Evolutionary conservation across 2,797 vertebrate genomes (phyloP), one percentile per base, ranked within the genome.

Genomic region (Syngnathus acus): DNA sequence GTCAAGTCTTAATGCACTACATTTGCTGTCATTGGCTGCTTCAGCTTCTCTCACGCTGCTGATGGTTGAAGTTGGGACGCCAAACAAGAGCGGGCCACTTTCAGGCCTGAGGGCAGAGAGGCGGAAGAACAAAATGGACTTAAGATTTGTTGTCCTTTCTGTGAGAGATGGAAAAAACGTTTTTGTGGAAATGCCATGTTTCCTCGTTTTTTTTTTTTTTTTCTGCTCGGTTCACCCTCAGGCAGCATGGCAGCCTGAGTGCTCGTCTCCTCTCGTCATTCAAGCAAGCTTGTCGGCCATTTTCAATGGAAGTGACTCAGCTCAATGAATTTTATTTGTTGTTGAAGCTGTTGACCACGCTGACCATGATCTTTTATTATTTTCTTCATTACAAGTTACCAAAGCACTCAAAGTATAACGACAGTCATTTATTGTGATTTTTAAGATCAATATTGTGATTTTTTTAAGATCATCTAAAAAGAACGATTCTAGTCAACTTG

Each of bases 1-100:
- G 82, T 82, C 77, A 76, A 53, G 59, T 65, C 73, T 61, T 86
- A 85, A 85, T 87, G 83, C 78, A 77, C 76, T 67, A 64, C 40
- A 71, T 72, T 67, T 74, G 72, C 74, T 78, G 63, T 62, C 58
- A 72, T 77, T 80, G 78, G 81, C 70, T 67, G 4, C 53, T 69
- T 77, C 38, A 71, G 64, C 65, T 59, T 2, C 11, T 62, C 42
- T 77, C 55, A 3, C 67, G 63, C 73, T 63, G 68, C 78, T 72
- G 67, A 72, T 68, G 75, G 69, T 75, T 67, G 69, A 72, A 72
- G 82, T 51, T 70, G 68, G 70, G 72, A 74, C 68, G 58, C 16
- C 32, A 66, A 71, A 68, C 59, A 26, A 74, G 45, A 23, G 60
- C 26, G 26, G 26, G 26, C 40, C 21, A 4, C 40, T 62, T 62